Conservation (phyloP, 2,888 invertebrate genomes). For the Hirtodrosophila alboralis region DNA sequence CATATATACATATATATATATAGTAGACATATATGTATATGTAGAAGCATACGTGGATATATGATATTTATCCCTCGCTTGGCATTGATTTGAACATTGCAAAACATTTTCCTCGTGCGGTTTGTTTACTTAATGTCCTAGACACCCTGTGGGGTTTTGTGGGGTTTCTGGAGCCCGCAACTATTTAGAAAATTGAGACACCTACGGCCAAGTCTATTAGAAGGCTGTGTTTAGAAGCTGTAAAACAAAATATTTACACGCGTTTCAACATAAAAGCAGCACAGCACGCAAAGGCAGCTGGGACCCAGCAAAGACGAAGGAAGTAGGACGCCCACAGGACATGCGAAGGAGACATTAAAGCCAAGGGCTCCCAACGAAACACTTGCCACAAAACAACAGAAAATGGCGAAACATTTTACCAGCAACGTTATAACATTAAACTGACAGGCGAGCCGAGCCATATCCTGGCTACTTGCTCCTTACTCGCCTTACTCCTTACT, state of each 20-base stretch:
- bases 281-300: constrained; percentile 68
- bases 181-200: constrained; percentile 75
- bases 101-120: constrained; percentile 42
- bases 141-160: too few species aligned
- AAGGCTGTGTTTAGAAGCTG: constrained; percentile 69
- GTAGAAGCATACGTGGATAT: constrained; percentile 11
- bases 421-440: constrained; percentile 61
- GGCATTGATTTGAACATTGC: constrained; percentile 64
- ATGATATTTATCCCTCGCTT: constrained; percentile 27
- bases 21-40: constrained; percentile 2
- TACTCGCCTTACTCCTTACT: not conserved
- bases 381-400: constrained; percentile 44
- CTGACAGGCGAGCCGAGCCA: constrained; percentile 65
- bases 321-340: constrained; percentile 50
- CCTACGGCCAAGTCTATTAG: constrained; percentile 63
- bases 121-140: constrained; percentile 48
- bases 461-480: constrained; percentile 25
- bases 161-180: constrained; percentile 32
- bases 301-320: constrained; percentile 18
- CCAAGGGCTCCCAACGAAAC: constrained; percentile 58
- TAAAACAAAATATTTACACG: constrained; percentile 80
- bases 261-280: constrained; percentile 69
- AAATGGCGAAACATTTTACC: constrained; percentile 17
- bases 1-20: constrained; percentile 4
- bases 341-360: constrained; percentile 77